phyloP scores from a whole-genome alignment of 1,140 invertebrate genomes.

The Agrypnia vestita region DNA sequence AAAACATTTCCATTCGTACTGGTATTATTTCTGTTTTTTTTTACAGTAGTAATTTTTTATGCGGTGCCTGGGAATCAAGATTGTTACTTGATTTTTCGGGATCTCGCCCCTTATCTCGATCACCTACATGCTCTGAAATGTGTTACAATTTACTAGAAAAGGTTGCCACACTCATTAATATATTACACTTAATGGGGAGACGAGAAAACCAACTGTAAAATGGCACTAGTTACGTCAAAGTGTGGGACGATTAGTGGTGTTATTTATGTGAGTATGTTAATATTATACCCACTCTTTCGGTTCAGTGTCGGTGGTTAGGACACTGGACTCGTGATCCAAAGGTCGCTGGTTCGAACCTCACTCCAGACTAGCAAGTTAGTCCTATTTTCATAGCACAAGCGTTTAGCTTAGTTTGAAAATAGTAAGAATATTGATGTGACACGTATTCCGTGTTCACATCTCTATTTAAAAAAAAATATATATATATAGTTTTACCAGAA shows the following conservation, averaged over 20 bases:
- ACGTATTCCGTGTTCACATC: too few relatives aligned
- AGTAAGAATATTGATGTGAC: too few relatives aligned
- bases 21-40: not conserved
- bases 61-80: not conserved
- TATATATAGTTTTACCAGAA: too few relatives aligned
- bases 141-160: slow-evolving; percentile 62
- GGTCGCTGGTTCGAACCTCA: too few relatives aligned
- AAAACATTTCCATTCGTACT: not conserved
- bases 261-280: slow-evolving; percentile 31
- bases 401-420: too few relatives aligned
- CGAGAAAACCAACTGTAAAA: slow-evolving; percentile 59
- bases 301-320: too few relatives aligned
- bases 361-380: too few relatives aligned
- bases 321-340: too few relatives aligned
- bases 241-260: slow-evolving; percentile 29
- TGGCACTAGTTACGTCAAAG: slow-evolving; percentile 32
- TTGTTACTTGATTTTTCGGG: not conserved
- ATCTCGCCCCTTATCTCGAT: slow-evolving; percentile 57
- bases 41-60: slow-evolving; percentile 3
- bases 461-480: too few relatives aligned
- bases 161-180: slow-evolving; percentile 59
- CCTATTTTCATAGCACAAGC: too few relatives aligned
- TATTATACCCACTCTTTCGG: too few relatives aligned
- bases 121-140: slow-evolving; percentile 62
- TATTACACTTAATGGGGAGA: slow-evolving; percentile 54